Evolutionary conservation across 2,888 invertebrate genomes (phyloP), one percentile per base, ranked within the genome.

Genomic region (Rhogogaster chlorosoma): DNA sequence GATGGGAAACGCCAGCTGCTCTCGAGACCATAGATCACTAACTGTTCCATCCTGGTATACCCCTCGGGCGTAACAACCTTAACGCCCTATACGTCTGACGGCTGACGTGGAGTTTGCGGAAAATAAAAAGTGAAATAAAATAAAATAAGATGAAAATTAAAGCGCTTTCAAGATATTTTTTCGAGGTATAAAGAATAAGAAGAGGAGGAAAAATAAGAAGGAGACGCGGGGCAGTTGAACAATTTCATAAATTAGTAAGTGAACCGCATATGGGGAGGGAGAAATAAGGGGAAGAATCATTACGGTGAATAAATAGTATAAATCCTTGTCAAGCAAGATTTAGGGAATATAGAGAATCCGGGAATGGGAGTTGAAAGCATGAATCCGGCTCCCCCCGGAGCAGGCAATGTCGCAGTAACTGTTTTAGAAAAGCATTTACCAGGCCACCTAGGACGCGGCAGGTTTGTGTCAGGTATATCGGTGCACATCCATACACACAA

Each of bases 1-100:
- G 82, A 42, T 82, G 82, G 67, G 82, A 82, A 82, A 82, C 82
- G 82, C 64, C 82, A 82, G 82, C 82, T 82, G 82, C 67, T 61
- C 78, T 78, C 22, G 36, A 78, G 67, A 82, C 64, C 82, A 82
- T 82, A 82, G 82, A 82, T 82, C 82, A 82, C 82, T 18, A 18
- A 61, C 61, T 29, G 42, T 45, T 53, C 42, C 67, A 29, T 42
- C 53, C 82, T 26, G 45, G 80, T 57, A n/a, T n/a, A 64, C 45
- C 82, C 67, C 36, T 67, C 15, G 7, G 67, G 64, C 67, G 45
- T 82, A 64, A 82, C 45, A 64, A 67, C 15, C 82, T 82, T 42
- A 61, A 67, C 82, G 82, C 42, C 45, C 67, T 29, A n/a, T n/a
- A 45, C 82, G 82, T 64, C 82, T 82, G 82, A 67, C 82, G 78